Evolutionary conservation across 2,113 vertebrate genomes (phyloP).

Genomic region (Microtus ochrogaster): DNA sequence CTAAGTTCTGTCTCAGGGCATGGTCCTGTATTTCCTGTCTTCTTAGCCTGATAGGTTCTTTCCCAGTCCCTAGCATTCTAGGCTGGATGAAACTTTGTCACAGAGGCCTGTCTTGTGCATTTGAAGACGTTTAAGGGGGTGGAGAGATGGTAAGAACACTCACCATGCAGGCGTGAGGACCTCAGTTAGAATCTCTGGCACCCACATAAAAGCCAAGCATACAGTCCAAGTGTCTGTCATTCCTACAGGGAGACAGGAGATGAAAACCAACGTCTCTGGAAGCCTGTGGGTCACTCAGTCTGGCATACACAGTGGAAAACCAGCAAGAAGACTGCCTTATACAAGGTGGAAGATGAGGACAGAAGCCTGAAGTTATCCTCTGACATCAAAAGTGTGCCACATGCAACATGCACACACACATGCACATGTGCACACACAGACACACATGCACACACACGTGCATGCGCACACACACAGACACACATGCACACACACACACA

Average conservation of each 20-base stretch:
- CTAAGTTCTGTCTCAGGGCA: not conserved
- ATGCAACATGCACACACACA: not conserved
- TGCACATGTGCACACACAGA: not conserved
- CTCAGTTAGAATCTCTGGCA: not conserved
- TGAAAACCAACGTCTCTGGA: not conserved
- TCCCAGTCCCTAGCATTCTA: not conserved
- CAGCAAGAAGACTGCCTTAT: not conserved
- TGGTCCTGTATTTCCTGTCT: not conserved
- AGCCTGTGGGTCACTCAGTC: not conserved
- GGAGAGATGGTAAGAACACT: not conserved
- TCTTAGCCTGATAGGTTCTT: conserved; percentile 12
- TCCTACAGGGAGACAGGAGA: not conserved
- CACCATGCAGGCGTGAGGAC: not conserved
- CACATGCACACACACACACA: no score
- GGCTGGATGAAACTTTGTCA: not conserved
- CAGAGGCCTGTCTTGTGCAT: not conserved
- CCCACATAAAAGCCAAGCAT: no score
- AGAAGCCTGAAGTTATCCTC: not conserved
- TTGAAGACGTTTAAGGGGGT: not conserved
- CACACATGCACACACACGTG: not conserved
- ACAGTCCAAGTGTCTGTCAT: not conserved
- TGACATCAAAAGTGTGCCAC: not conserved
- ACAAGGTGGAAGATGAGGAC: not conserved
- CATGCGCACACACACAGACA: not conserved
- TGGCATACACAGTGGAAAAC: not conserved